Evolutionary conservation across 37 sponge, comb jelly and placozoan genomes (phyloP).

Genomic region (Halisarca cf. caerulea): DNA sequence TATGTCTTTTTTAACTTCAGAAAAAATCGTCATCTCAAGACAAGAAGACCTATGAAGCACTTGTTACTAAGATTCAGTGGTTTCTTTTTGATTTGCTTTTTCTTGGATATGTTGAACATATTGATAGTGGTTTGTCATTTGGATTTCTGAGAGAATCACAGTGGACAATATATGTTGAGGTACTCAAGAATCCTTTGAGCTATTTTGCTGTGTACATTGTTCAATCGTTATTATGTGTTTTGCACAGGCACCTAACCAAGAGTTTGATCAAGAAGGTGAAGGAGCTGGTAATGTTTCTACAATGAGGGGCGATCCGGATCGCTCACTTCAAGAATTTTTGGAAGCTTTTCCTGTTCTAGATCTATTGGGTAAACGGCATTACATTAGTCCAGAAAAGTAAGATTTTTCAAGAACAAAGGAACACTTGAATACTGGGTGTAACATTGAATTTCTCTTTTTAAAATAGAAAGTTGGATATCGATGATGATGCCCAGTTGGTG

Average conservation of each 20-base stretch:
- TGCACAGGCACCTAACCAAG: neutral
- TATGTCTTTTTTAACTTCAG: too few species aligned
- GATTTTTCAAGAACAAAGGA: neutral
- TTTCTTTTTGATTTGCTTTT: constrained; percentile 83
- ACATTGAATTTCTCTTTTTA: neutral
- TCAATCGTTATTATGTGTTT: neutral
- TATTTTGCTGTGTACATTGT: neutral
- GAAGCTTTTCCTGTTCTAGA: constrained; percentile 63
- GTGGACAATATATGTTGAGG: constrained; percentile 82
- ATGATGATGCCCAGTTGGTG: constrained; percentile 76
- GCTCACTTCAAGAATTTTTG: constrained; percentile 53
- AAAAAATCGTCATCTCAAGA: neutral
- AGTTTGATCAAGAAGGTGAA: neutral
- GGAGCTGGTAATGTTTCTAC: constrained; percentile 22
- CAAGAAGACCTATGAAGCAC: constrained; percentile 12
- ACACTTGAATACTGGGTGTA: neutral
- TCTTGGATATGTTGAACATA: constrained; percentile 88
- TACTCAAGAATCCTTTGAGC: neutral
- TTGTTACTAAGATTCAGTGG: constrained; percentile 75
- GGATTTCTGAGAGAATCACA: constrained; percentile 53
- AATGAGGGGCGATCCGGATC: constrained; percentile 26
- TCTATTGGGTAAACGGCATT: constrained; percentile 53
- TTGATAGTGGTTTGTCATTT: constrained; percentile 16
- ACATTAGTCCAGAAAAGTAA: constrained; percentile 18
- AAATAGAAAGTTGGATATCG: constrained; percentile 42